Evolutionary conservation across 2,797 vertebrate genomes (phyloP), one percentile per base, ranked within the genome.

Genomic region (Liasis olivaceus): DNA sequence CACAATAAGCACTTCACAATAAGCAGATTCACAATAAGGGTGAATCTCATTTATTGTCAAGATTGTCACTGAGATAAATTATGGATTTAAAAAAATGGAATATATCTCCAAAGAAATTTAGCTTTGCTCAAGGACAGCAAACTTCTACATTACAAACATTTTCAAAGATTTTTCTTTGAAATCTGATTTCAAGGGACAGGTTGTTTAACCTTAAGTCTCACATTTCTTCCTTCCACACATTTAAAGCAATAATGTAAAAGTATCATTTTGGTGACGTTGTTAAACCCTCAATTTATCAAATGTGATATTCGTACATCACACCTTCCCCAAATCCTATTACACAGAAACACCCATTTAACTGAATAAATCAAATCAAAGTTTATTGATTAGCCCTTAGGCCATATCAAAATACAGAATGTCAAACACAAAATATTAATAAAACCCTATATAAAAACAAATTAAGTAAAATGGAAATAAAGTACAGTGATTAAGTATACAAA

Each of bases 121-220:
- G 59, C 11, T 91, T 91, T 24, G 42, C 36, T 66, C 14, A 58
- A 4, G 5, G 51, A 28, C 6, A 26, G 22, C 20, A 90, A 15
- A 64, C 26, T 58, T 91, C 92, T 11, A n/a, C 56, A 93, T 95
- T 93, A 42, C 60, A 47, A 91, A 72, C 95, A 92, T 42, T 94
- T 95, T 13, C n/a, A 1, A 13, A 63, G 42, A 90, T 22, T 95
- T 91, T 92, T 77, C 20, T 58, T 92, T 1, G 1, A 51, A 63
- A 54, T 63, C n/a, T 62, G 42, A 66, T 51, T n/a, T 54, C 17
- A 22, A 58, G 56, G 14, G 26, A n/a, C 14, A 36, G 26, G 4
- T 47, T 81, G 6, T 26, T 28, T 14, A 51, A 88, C 22, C 62
- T 15, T 24, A 31, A 84, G 13, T 14, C 54, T 72, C 31, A 11